These are phyloP conservation scores for Chymomyza amoena DNA, from an alignment of 2,888 invertebrate genomes.

Conservation along the genomic window DNA sequence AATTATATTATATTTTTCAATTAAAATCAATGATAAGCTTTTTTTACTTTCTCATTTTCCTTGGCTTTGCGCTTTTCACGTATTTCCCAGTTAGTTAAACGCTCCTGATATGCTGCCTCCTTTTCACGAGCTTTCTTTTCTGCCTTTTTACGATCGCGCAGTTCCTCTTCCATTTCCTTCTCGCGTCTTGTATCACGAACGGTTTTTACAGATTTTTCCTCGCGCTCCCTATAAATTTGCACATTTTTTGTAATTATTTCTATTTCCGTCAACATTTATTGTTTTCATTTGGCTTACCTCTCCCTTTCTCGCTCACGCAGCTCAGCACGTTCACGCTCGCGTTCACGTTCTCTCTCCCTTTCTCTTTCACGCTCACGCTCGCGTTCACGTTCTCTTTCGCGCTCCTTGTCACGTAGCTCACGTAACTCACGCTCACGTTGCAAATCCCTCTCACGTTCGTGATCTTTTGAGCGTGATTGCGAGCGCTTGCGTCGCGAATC, in stretches of 20 bases:
- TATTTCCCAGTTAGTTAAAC: slow-evolving; percentile 89
- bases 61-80: slow-evolving; percentile 93
- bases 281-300: not conserved
- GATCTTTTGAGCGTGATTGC: slow-evolving; percentile 79
- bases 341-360: slow-evolving; percentile 80
- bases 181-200: slow-evolving; percentile 84
- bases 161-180: slow-evolving; percentile 94
- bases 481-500: slow-evolving; percentile 66
- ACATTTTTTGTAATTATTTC: not conserved
- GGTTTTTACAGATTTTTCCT: slow-evolving; percentile 80
- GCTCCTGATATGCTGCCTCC: slow-evolving; percentile 97
- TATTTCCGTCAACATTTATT: not conserved
- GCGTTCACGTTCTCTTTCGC: slow-evolving; percentile 81
- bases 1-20: not conserved
- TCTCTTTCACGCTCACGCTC: slow-evolving; percentile 81
- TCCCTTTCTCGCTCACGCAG: slow-evolving; percentile 44
- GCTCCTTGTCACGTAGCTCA: slow-evolving; percentile 80
- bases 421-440: slow-evolving; percentile 78
- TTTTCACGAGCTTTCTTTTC: slow-evolving; percentile 96
- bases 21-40: not conserved
- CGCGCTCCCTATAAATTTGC: slow-evolving; percentile 73
- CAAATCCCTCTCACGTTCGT: slow-evolving; percentile 79
- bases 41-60: slow-evolving; percentile 87
- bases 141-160: slow-evolving; percentile 91
- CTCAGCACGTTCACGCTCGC: slow-evolving; percentile 37